Conservation (phyloP, 2,888 invertebrate genomes). For the Hesperia comma region DNA sequence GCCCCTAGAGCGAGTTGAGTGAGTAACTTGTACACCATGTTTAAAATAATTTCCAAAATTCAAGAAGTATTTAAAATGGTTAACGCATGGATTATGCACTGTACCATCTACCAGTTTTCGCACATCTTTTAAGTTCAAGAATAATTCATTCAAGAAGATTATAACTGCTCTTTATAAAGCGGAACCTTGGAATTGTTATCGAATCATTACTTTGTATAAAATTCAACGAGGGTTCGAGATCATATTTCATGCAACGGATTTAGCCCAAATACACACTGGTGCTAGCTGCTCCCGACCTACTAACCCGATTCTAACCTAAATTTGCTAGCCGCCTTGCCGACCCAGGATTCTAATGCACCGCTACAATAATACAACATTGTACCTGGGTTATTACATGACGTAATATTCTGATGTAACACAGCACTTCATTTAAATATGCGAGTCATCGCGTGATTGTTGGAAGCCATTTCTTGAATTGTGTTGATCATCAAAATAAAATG, state of each 20-base stretch:
- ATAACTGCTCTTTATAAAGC: too few species aligned
- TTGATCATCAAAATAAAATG: neutral
- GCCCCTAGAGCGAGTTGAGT: neutral
- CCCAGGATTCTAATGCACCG: conserved; percentile 8
- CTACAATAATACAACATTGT: conserved; percentile 13
- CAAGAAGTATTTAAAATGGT: too few species aligned
- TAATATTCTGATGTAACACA: neutral
- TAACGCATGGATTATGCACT: too few species aligned
- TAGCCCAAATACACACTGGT: conserved; percentile 20
- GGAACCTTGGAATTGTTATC: too few species aligned
- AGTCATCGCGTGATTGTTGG: neutral
- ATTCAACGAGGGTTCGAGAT: neutral
- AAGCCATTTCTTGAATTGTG: neutral
- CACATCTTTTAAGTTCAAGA: too few species aligned
- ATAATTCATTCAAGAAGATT: too few species aligned
- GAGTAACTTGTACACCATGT: neutral
- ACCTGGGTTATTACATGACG: neutral
- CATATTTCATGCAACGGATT: conserved; percentile 8
- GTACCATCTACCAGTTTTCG: too few species aligned
- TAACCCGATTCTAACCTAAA: conserved; percentile 52
- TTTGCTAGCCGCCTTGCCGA: conserved; percentile 31
- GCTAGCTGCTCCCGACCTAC: conserved; percentile 45
- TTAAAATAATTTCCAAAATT: too few species aligned
- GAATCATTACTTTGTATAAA: too few species aligned
- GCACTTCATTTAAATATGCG: too few species aligned